These are phyloP conservation scores for Melanargia galathea DNA, from an alignment of 2,888 invertebrate genomes.

Conservation along the genomic window DNA sequence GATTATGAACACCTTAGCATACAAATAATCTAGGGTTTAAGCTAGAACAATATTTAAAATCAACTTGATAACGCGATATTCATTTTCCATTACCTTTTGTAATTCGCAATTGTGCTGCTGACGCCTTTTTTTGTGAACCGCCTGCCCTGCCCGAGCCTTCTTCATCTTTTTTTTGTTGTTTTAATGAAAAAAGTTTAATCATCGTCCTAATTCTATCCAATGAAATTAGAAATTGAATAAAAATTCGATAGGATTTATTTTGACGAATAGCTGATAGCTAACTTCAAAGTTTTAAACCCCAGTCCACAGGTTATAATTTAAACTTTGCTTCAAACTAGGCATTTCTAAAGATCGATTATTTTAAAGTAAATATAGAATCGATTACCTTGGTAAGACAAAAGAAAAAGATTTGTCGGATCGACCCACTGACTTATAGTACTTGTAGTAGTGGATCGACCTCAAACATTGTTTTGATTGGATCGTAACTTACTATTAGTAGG, in stretches of 20 bases:
- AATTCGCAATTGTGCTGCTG: slow-evolving; percentile 97
- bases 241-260: slow-evolving; percentile 68
- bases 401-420: too few relatives aligned
- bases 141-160: slow-evolving; percentile 86
- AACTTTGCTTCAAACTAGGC: too few relatives aligned
- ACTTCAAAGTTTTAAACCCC: slow-evolving; percentile 33
- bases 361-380: too few relatives aligned
- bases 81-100: slow-evolving; percentile 90
- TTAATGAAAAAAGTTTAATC: slow-evolving; percentile 99
- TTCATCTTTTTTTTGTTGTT: slow-evolving; percentile 99
- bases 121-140: slow-evolving; percentile 94
- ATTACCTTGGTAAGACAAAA: too few relatives aligned
- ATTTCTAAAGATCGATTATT: too few relatives aligned
- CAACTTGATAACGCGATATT: slow-evolving; percentile 1
- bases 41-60: neutral
- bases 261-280: slow-evolving; percentile 65
- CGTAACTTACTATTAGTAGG: too few relatives aligned
- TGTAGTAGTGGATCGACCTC: too few relatives aligned
- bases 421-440: too few relatives aligned
- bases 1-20: neutral
- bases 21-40: neutral
- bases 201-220: slow-evolving; percentile 84
- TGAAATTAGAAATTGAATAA: slow-evolving; percentile 58
- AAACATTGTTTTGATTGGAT: too few relatives aligned
- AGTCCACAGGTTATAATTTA: too few relatives aligned